These are phyloP conservation scores for Aporophyla lueneburgensis DNA, from an alignment of 2,888 invertebrate species.

Conservation along the genomic window DNA sequence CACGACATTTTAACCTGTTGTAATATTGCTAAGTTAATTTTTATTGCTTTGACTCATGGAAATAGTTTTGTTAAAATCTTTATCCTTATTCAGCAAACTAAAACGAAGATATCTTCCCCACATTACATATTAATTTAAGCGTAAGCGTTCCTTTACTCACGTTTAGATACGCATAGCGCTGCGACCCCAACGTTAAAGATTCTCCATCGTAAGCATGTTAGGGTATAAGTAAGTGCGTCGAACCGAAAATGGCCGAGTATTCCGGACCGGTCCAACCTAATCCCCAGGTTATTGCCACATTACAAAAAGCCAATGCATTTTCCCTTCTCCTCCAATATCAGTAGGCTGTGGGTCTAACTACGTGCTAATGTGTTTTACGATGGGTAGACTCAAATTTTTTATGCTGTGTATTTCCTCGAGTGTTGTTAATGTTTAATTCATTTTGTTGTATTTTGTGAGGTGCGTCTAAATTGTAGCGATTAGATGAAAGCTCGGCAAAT, in stretches of 20 bases:
- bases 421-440: conserved; percentile 70
- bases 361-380: conserved; percentile 89
- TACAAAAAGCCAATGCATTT: conserved; percentile 89
- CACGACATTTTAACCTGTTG: background rate
- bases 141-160: conserved; percentile 62
- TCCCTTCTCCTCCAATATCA: conserved; percentile 82
- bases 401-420: conserved; percentile 73
- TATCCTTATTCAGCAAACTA: conserved; percentile 40
- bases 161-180: conserved; percentile 56
- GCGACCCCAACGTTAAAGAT: conserved; percentile 71
- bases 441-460: conserved; percentile 51
- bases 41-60: background rate
- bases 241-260: conserved; percentile 78
- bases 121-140: conserved; percentile 63
- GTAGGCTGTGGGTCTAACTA: conserved; percentile 76
- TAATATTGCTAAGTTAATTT: background rate
- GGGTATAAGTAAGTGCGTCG: conserved; percentile 74
- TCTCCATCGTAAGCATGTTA: conserved; percentile 75
- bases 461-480: conserved; percentile 38
- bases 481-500: conserved; percentile 43
- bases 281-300: conserved; percentile 85
- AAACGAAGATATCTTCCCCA: conserved; percentile 46
- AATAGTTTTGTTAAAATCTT: conserved; percentile 11
- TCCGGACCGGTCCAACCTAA: conserved; percentile 77
- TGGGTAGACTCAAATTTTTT: conserved; percentile 77